These are phyloP conservation scores for Cotesia congregata DNA, from an alignment of 2,888 invertebrate genomes.

Conservation along the genomic window DNA sequence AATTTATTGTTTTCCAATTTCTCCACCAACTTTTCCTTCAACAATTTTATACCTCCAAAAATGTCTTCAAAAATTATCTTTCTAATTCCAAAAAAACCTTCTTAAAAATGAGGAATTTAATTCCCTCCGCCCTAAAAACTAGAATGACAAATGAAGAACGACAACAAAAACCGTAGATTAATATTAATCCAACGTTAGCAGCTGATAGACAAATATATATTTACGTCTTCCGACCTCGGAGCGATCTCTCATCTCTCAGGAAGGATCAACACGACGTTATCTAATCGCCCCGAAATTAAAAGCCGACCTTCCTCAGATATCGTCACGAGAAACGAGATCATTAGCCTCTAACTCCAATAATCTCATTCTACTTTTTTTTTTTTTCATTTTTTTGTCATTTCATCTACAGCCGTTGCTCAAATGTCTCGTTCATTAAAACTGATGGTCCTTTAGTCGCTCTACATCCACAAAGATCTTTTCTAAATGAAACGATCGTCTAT, in stretches of 20 bases:
- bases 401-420: constrained; percentile 24
- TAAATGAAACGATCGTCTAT: too few relatives aligned
- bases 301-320: background rate
- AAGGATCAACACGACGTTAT: constrained; percentile 43
- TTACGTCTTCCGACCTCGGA: background rate
- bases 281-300: constrained; percentile 1
- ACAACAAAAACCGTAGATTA: too few relatives aligned
- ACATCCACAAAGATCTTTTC: too few relatives aligned
- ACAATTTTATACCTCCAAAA: too few relatives aligned
- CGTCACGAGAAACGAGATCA: constrained; percentile 51
- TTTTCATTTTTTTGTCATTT: constrained; percentile 15
- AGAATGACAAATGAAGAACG: too few relatives aligned
- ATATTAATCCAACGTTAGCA: background rate
- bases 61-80: too few relatives aligned
- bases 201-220: background rate
- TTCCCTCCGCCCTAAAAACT: too few relatives aligned
- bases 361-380: constrained; percentile 46
- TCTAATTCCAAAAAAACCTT: too few relatives aligned
- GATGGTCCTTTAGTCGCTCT: background rate
- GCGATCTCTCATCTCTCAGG: constrained; percentile 35
- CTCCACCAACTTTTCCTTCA: too few relatives aligned
- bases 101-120: too few relatives aligned
- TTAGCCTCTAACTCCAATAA: constrained; percentile 49
- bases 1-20: too few relatives aligned
- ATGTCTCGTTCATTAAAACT: background rate